A percentile compares a stretch with the other conserved stretches of the same genome.
Conservation (phyloP, 2,113 vertebrate genomes). For the Diadophis punctatus region DNA sequence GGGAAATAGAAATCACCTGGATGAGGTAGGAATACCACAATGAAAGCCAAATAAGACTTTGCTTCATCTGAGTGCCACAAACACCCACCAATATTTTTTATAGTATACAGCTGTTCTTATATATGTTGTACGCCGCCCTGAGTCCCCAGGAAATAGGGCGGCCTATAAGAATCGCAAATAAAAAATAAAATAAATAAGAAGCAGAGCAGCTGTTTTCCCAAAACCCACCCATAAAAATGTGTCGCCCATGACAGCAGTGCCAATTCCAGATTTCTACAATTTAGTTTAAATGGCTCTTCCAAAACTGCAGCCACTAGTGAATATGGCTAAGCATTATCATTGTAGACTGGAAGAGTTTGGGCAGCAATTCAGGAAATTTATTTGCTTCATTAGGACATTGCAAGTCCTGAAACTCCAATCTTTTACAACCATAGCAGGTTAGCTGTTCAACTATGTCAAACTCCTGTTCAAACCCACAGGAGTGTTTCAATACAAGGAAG, state of each 20-base stretch:
- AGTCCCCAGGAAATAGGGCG: no score
- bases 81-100: no score
- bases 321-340: background rate
- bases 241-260: background rate
- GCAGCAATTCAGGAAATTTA: background rate
- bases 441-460: background rate
- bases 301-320: background rate
- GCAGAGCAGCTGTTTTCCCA: no score
- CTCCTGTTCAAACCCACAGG: background rate
- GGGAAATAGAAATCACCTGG: background rate
- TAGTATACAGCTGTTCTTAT: no score
- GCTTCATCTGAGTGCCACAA: no score
- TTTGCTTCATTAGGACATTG: background rate
- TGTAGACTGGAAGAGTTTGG: background rate
- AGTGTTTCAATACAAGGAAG: background rate
- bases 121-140: no score
- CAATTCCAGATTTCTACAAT: background rate
- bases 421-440: background rate
- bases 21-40: background rate
- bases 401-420: background rate
- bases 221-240: background rate
- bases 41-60: background rate
- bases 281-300: background rate
- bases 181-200: no score
- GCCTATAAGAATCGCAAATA: no score